Conservation (phyloP, 2,888 invertebrate species). For the Pristionchus arcanus region DNA sequence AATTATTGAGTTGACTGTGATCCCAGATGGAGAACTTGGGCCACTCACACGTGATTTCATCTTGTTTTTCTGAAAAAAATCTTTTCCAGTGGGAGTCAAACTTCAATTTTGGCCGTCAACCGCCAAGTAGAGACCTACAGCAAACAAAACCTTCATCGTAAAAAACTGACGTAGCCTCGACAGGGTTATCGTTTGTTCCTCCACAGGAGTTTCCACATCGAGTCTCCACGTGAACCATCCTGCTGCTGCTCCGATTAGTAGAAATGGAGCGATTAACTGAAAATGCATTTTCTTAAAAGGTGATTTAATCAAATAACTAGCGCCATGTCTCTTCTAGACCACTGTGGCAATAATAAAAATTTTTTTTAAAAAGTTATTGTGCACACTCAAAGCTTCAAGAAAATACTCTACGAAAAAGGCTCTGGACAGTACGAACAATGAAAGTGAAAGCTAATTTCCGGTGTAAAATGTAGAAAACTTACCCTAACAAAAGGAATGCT, state of each 20-base stretch:
- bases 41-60: conserved; percentile 31
- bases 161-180: neutral
- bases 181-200: neutral
- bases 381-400: no score
- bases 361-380: no score
- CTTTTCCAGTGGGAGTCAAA: no score
- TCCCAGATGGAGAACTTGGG: conserved; percentile 41
- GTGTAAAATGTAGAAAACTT: neutral
- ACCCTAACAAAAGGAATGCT: neutral
- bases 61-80: neutral
- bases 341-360: no score
- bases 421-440: neutral
- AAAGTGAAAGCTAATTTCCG: neutral
- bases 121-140: no score
- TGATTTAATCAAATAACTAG: neutral
- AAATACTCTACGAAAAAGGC: neutral
- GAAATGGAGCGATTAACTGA: conserved; percentile 13
- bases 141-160: no score
- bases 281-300: neutral
- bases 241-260: neutral
- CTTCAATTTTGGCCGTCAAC: neutral
- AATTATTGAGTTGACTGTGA: neutral
- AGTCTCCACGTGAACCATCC: conserved; percentile 4
- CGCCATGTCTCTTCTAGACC: no score
- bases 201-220: neutral